Percentiles rank a stretch among this genome's conserved stretches.
Conservation (phyloP, 2,888 invertebrate species). For the Drosophila atripex region DNA sequence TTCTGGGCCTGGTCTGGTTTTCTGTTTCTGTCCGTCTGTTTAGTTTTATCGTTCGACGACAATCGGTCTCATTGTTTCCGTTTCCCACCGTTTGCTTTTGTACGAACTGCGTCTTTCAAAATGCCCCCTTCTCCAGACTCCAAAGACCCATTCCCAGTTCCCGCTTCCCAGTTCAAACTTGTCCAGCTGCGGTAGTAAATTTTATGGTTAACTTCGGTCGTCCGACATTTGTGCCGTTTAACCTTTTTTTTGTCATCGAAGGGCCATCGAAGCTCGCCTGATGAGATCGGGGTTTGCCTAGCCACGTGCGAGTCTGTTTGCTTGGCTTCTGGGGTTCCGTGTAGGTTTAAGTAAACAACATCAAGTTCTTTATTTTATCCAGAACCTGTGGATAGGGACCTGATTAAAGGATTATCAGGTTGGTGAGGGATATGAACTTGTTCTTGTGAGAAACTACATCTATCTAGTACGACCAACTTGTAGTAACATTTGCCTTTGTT, state of each 20-base stretch:
- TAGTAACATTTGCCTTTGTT: neutral
- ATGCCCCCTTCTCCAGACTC: conserved; percentile 12
- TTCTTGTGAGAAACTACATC: neutral
- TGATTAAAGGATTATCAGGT: neutral
- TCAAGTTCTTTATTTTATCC: neutral
- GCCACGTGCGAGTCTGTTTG: conserved; percentile 60
- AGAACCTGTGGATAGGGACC: conserved; percentile 10
- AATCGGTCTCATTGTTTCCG: conserved; percentile 82
- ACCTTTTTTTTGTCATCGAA: conserved; percentile 59
- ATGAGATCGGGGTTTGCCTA: conserved; percentile 9
- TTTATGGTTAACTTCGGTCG: conserved; percentile 66
- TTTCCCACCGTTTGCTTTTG: conserved; percentile 68
- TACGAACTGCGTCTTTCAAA: conserved; percentile 69
- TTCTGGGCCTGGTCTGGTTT: conserved; percentile 20
- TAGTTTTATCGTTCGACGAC: conserved; percentile 73
- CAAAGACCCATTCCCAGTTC: conserved; percentile 4
- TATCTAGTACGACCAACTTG: neutral
- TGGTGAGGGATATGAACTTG: neutral
- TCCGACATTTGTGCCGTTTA: conserved; percentile 63
- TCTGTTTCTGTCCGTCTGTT: conserved; percentile 27
- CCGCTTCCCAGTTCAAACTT: conserved; percentile 25
- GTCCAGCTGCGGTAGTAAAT: conserved; percentile 71
- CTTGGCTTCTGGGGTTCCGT: conserved; percentile 26
- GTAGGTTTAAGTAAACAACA: conserved; percentile 3
- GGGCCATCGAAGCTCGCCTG: conserved; percentile 41